Base-by-base conservation (phyloP, 2,797 vertebrate genomes). In the Menidia menidia region DNA sequence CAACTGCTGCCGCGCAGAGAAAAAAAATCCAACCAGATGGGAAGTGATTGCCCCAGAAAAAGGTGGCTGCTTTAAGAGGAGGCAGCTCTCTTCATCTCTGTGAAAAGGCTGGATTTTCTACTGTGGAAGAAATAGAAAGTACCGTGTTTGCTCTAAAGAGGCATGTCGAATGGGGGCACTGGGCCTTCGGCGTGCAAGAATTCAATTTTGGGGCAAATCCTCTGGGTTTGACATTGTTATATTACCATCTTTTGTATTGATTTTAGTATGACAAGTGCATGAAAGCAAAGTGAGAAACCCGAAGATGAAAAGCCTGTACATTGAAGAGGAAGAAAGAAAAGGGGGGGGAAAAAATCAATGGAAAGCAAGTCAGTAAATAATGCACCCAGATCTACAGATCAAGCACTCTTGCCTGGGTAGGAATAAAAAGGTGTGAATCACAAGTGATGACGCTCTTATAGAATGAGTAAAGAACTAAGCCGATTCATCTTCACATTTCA, bases 341-440 rank as follows among this genome's bases (percentile, higher is more conserved):
- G 18, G 47, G 53, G n/a, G 60, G 25, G 51, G 58, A 60, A 67
- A 57, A 75, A 72, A 73, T 74, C 78, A 70, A 78, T 63, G 44
- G 18, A 65, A 65, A 50, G 64, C 43, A 58, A 64, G 62, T 60
- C 43, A 47, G 52, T 60, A 66, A 77, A 73, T 16, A 78, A 65
- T 61, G 64, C 45, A 43, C 52, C 48, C 55, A 56, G 53, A 67
- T 63, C 47, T 55, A 52, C 55, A 56, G 53, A 67, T 63, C 47
- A 70, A 71, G 73, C 55, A 51, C 60, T 64, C 56, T 55, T 5
- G 47, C 48, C 53, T 39, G 39, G 12, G 58, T 76, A 39, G 25
- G 25, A 25, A 25, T 25, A 25, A 25, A 78, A 68, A 67, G 12
- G 31, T 16, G 42, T 80, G 15, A 68, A 66, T 80, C 59, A 75